A percentile compares a stretch with the other conserved stretches of the same genome.
These are phyloP conservation scores for Ardeotis arabs DNA, from an alignment of 2,113 vertebrate genomes.

Conservation along the genomic window DNA sequence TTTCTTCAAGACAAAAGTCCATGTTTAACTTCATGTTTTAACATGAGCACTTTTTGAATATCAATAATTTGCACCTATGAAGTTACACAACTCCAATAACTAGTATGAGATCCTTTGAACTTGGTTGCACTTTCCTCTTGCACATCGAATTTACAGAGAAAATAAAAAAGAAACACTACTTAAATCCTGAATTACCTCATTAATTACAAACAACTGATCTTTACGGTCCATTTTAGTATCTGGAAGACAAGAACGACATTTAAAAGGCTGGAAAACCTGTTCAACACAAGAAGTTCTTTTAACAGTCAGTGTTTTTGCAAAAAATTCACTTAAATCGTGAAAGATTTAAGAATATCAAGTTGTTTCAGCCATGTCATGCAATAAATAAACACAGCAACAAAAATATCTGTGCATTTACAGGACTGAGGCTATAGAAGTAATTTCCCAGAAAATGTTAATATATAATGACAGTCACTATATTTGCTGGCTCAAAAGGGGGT, in stretches of 20 bases:
- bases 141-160: neutral
- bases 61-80: neutral
- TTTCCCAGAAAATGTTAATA: neutral
- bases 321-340: neutral
- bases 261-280: neutral
- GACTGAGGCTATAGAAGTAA: rapidly evolving
- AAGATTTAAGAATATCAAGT: neutral
- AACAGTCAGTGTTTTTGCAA: neutral
- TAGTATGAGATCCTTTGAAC: neutral
- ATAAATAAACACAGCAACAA: neutral
- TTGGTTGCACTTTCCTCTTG: neutral
- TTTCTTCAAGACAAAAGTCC: neutral
- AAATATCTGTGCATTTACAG: neutral
- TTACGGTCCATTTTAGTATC: constrained; percentile 99
- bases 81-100: neutral
- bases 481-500: neutral
- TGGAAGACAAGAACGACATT: constrained; percentile 61
- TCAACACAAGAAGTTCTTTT: neutral
- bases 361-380: neutral
- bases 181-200: constrained; percentile 83
- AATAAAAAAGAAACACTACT: neutral
- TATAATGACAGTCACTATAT: rapidly evolving
- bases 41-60: neutral
- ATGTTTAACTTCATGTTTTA: neutral
- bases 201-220: constrained; percentile 94